Percentiles rank a stretch among this genome's conserved stretches.
Evolutionary conservation across 2,797 vertebrate genomes (phyloP).

Genomic region (Pelochelys cantorii): DNA sequence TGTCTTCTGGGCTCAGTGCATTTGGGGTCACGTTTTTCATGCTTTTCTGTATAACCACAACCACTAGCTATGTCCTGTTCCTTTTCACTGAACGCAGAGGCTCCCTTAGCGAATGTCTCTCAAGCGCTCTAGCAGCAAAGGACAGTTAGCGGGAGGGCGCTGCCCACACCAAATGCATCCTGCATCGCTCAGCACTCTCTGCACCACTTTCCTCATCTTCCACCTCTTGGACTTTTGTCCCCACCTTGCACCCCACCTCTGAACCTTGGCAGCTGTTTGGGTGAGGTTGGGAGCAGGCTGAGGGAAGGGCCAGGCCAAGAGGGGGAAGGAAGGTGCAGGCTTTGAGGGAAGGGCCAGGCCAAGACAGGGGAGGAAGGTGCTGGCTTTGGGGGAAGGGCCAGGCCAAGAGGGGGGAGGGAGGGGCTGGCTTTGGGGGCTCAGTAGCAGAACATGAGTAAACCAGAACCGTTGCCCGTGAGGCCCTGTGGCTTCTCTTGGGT

Average conservation of each 20-base stretch:
- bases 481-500: not conserved
- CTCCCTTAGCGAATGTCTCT: not conserved
- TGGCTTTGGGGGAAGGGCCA: not conserved
- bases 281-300: not conserved
- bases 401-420: not conserved
- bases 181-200: not conserved
- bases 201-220: not conserved
- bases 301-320: too few relatives aligned
- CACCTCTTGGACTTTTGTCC: not conserved
- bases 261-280: not conserved
- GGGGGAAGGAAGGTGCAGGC: too few relatives aligned
- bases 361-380: not conserved
- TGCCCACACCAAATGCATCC: not conserved
- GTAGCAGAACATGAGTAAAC: not conserved
- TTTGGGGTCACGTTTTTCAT: not conserved
- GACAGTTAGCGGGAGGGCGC: not conserved
- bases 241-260: not conserved
- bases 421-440: too few relatives aligned
- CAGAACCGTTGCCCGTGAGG: not conserved
- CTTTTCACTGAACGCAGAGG: too few relatives aligned
- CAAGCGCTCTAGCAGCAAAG: not conserved
- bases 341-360: not conserved
- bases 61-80: not conserved
- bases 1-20: not conserved
- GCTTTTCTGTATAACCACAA: not conserved